These are phyloP conservation scores for Prosopocoilus inquinatus DNA, from an alignment of 2,888 invertebrate species.

Conservation along the genomic window DNA sequence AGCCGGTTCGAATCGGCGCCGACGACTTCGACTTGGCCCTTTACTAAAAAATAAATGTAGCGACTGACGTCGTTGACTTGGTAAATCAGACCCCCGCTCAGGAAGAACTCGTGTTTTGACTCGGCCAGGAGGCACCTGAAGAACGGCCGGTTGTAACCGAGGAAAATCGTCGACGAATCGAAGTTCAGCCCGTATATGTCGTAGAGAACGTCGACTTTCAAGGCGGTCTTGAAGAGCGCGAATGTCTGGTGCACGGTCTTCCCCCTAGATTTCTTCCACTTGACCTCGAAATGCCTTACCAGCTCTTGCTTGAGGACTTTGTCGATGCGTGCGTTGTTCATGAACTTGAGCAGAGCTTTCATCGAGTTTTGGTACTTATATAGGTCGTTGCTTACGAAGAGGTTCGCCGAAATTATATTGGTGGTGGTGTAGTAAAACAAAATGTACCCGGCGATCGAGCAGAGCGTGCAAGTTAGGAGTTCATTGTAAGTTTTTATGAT, in stretches of 20 bases:
- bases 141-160: constrained; percentile 20
- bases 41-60: constrained; percentile 26
- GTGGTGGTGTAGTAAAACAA: constrained; percentile 1
- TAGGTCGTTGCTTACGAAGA: constrained; percentile 18
- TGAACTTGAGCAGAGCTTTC: constrained; percentile 26
- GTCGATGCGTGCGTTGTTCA: constrained; percentile 27
- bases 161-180: constrained; percentile 21
- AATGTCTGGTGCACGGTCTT: constrained; percentile 20
- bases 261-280: constrained; percentile 28
- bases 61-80: constrained; percentile 29
- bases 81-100: constrained; percentile 18
- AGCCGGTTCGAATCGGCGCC: constrained; percentile 30
- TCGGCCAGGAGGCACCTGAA: constrained; percentile 21
- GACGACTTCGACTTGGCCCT: constrained; percentile 31
- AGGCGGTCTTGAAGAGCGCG: constrained; percentile 21
- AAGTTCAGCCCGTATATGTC: constrained; percentile 24
- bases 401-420: constrained; percentile 13
- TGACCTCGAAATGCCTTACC: constrained; percentile 31
- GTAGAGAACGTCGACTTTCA: constrained; percentile 27
- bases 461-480: not conserved
- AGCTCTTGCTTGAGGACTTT: constrained; percentile 25
- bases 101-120: constrained; percentile 17
- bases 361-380: constrained; percentile 29
- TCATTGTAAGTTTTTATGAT: constrained; percentile 1
- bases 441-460: constrained; percentile 4